Percentiles rank a stretch among this genome's conserved stretches.
Conservation (phyloP, 2,797 vertebrate species). For the Crax fasciolata region DNA sequence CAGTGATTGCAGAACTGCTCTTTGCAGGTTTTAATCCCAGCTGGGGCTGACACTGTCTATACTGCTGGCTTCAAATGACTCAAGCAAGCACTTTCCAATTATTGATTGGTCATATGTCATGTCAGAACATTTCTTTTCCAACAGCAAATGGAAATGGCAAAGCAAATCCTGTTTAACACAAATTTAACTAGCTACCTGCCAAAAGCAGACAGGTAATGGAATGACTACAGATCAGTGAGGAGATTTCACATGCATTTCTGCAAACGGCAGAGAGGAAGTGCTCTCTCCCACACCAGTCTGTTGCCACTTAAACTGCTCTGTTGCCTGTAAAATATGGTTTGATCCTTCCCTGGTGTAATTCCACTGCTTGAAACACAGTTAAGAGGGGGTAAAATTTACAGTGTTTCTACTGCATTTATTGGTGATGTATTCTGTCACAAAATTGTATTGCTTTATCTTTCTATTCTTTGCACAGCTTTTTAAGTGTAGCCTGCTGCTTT, state of each 20-base stretch:
- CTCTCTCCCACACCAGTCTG: background rate
- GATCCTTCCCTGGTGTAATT: background rate
- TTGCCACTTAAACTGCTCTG: background rate
- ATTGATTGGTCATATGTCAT: conserved; percentile 42
- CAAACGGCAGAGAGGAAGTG: background rate
- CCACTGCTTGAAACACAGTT: background rate
- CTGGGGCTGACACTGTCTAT: conserved; percentile 24
- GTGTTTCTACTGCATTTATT: background rate
- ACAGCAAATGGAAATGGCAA: conserved; percentile 41
- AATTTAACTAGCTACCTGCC: conserved; percentile 23
- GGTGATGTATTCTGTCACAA: background rate
- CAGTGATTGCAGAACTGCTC: background rate
- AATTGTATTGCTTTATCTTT: background rate
- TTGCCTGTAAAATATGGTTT: background rate
- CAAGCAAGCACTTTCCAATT: conserved; percentile 16
- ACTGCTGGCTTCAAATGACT: conserved; percentile 39
- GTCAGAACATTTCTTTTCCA: conserved; percentile 50
- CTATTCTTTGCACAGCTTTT: background rate
- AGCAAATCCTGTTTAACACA: conserved; percentile 34
- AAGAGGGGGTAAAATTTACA: background rate
- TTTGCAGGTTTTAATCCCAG: conserved; percentile 5
- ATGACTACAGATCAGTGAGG: background rate
- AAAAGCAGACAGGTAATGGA: background rate
- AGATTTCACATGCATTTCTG: background rate
- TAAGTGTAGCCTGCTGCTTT: background rate